Percentiles rank a stretch among this genome's conserved stretches.
Conservation (phyloP, 2,888 invertebrate species). For the Euplagia quadripunctaria region DNA sequence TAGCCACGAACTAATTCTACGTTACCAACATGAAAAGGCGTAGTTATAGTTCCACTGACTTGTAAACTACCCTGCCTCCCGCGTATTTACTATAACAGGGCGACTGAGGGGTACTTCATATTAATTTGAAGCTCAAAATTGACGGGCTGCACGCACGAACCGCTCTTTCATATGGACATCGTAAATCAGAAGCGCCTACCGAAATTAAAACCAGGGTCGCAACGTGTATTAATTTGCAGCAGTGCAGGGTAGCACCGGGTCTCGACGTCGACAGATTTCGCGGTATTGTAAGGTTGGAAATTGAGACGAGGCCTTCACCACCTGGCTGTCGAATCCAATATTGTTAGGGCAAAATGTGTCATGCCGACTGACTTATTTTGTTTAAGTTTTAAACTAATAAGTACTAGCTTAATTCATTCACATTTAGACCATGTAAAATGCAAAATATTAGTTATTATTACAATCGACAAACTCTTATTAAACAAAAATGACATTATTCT, state of each 20-base stretch:
- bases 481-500: too few species aligned
- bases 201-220: constrained; percentile 79
- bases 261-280: constrained; percentile 78
- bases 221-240: constrained; percentile 78
- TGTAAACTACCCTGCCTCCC: constrained; percentile 58
- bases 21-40: constrained; percentile 72
- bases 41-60: constrained; percentile 59
- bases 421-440: too few species aligned
- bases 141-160: constrained; percentile 73
- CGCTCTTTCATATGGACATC: constrained; percentile 78
- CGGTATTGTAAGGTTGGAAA: constrained; percentile 68
- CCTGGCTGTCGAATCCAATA: constrained; percentile 58
- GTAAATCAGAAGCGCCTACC: constrained; percentile 80
- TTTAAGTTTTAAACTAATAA: not conserved
- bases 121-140: constrained; percentile 65
- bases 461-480: too few species aligned
- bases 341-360: constrained; percentile 33
- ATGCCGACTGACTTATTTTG: constrained; percentile 18
- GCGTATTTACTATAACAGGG: constrained; percentile 27
- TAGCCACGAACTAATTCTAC: constrained; percentile 74
- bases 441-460: too few species aligned
- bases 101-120: constrained; percentile 55
- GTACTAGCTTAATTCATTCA: too few species aligned
- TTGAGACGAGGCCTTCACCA: constrained; percentile 65
- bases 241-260: constrained; percentile 51